These are phyloP conservation scores for Leptocoma aspasia DNA, from an alignment of 2,113 vertebrate species.

Conservation along the genomic window DNA sequence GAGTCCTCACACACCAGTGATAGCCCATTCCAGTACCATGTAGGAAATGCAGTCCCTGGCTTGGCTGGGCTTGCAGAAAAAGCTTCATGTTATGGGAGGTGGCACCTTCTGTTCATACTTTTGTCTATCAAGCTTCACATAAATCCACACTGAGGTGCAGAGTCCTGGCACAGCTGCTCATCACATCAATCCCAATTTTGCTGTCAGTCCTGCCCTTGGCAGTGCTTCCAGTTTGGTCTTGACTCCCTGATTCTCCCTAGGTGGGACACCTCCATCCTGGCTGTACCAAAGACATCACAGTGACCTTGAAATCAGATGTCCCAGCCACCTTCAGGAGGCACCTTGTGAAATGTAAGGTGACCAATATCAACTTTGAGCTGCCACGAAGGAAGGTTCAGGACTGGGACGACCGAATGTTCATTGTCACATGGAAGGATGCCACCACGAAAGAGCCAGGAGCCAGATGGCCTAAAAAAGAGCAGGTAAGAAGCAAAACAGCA, in stretches of 20 bases:
- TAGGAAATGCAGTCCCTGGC: not conserved
- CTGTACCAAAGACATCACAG: conserved; percentile 81
- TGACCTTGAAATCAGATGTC: conserved; percentile 76
- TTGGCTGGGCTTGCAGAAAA: not conserved
- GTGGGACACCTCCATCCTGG: conserved; percentile 87
- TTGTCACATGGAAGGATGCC: conserved; percentile 74
- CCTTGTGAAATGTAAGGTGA: conserved; percentile 75
- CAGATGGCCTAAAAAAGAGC: conserved; percentile 60
- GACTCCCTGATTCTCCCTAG: conserved; percentile 42
- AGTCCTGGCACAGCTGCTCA: not conserved
- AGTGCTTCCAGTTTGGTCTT: not conserved
- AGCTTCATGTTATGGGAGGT: not conserved
- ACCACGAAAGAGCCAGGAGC: not conserved
- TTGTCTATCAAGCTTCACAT: too few relatives aligned
- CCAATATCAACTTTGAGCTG: conserved; percentile 73
- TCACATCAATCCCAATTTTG: not conserved
- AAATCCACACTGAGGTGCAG: too few relatives aligned
- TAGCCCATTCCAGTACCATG: accelerated
- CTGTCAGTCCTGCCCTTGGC: not conserved
- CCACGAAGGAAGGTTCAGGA: conserved; percentile 78
- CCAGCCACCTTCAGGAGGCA: conserved; percentile 65
- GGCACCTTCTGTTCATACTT: too few relatives aligned
- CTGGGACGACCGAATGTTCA: conserved; percentile 82
- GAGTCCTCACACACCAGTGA: not conserved
- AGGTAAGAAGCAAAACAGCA: conserved; percentile 65